Percentiles rank a stretch among this genome's conserved stretches.
Evolutionary conservation across 92 coral and sea anemone genomes (phyloP).

Genomic region (Scolanthus callimorphus): DNA sequence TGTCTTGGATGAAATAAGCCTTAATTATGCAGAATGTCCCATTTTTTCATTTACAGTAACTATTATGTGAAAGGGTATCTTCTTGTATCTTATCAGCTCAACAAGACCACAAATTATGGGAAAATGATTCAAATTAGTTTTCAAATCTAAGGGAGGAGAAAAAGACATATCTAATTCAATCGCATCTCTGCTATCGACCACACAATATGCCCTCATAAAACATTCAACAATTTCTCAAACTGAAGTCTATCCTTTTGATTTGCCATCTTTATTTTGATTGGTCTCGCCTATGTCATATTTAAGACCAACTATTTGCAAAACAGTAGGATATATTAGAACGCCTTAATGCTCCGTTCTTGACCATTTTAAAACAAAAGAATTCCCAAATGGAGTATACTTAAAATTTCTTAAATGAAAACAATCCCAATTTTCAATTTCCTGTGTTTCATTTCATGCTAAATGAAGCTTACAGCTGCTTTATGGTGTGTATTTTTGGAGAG

Average conservation of each 20-base stretch:
- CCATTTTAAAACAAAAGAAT: background rate
- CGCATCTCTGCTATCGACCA: no score
- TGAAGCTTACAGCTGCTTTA: background rate
- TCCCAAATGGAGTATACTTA: background rate
- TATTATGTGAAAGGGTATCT: background rate
- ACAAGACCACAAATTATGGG: background rate
- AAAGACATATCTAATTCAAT: no score
- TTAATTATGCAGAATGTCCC: no score
- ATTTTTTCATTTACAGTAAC: background rate
- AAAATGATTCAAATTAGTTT: background rate
- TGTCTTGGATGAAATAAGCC: background rate
- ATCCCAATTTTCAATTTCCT: background rate
- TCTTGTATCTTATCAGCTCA: background rate
- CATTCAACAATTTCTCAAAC: background rate
- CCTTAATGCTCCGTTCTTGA: no score
- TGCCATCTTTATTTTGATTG: background rate
- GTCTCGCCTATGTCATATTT: no score
- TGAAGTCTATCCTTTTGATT: no score
- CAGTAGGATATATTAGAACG: no score
- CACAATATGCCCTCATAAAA: background rate
- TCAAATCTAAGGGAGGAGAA: background rate
- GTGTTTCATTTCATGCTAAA: background rate
- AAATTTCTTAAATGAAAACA: background rate
- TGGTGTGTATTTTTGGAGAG: background rate
- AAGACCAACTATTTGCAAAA: no score